phyloP scores from a whole-genome alignment of 2,797 vertebrate genomes.

The Ibycter americanus region DNA sequence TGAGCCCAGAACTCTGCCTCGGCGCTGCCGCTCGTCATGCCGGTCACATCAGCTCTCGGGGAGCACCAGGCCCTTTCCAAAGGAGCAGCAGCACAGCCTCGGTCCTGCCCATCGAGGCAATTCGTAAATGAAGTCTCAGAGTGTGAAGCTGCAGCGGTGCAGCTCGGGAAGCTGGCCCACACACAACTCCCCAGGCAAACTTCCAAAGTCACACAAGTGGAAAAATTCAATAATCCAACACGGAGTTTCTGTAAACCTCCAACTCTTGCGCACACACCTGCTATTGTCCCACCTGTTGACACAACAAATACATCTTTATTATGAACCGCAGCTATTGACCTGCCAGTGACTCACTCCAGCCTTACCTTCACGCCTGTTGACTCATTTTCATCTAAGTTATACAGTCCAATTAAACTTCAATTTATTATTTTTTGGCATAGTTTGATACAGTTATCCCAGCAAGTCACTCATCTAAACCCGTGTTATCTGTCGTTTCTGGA shows the following conservation, averaged over 20 bases:
- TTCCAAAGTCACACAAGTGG: not conserved
- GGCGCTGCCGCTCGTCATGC: rapidly evolving
- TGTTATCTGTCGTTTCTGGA: not conserved
- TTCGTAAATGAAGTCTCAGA: no score
- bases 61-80: not conserved
- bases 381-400: not conserved
- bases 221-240: not conserved
- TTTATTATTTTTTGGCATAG: no score
- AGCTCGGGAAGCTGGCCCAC: not conserved
- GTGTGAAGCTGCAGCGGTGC: rapidly evolving
- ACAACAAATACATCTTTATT: not conserved
- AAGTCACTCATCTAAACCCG: not conserved
- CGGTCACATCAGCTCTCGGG: not conserved
- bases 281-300: constrained; percentile 7
- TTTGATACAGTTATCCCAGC: not conserved
- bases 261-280: not conserved
- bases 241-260: not conserved
- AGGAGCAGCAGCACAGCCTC: not conserved
- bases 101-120: not conserved
- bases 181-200: not conserved
- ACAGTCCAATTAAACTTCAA: not conserved
- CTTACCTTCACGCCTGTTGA: not conserved
- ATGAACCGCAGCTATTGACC: not conserved
- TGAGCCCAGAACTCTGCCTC: not conserved
- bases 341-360: not conserved